Conservation (phyloP, 2,113 vertebrate species). For the Theristicus caerulescens region DNA sequence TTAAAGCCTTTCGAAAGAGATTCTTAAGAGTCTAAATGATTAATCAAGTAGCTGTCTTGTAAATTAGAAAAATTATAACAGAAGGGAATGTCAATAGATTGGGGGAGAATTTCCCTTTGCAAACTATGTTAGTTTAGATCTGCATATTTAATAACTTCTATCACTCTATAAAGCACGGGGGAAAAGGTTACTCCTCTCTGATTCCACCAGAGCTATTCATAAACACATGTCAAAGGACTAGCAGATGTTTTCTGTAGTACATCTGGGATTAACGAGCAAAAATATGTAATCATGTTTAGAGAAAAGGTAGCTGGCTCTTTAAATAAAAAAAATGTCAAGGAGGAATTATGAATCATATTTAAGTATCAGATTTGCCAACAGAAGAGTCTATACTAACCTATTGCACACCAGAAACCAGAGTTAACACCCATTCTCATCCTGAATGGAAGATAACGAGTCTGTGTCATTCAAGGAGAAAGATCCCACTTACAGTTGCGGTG, state of each 20-base stretch:
- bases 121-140: neutral
- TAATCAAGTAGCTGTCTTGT: neutral
- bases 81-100: neutral
- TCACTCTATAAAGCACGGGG: neutral
- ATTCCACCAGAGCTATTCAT: neutral
- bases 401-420: neutral
- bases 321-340: neutral
- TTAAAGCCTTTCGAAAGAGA: neutral
- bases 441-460: neutral
- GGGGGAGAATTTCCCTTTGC: neutral
- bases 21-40: neutral
- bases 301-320: slow-evolving; percentile 9
- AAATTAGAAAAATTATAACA: neutral
- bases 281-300: neutral
- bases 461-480: neutral
- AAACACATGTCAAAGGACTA: neutral
- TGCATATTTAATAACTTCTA: neutral
- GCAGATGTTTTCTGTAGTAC: neutral
- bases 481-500: neutral
- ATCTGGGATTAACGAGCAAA: neutral
- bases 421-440: neutral
- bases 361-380: neutral
- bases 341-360: slow-evolving; percentile 6
- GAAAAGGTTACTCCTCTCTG: neutral
- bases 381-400: neutral